Evolutionary conservation across 2,113 vertebrate species (phyloP), one percentile per base, ranked within the genome.

Genomic region (Gasterosteus nipponicus): DNA sequence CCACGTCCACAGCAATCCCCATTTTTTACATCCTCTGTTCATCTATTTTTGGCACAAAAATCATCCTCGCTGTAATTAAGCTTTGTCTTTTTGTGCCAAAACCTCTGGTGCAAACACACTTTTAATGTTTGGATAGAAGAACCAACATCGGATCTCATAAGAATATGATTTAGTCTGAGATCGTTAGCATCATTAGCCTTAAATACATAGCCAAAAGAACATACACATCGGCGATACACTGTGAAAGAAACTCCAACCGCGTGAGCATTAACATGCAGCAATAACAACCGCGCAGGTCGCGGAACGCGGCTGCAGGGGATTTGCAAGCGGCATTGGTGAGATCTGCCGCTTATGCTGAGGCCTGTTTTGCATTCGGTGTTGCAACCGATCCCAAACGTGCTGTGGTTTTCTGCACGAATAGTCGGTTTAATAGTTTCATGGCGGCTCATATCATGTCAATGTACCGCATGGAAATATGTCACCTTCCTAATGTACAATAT

Each of bases 21-120:
- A 35, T 73, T 75, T 81, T 86, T 49, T 73, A 56, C 72, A 63
- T 73, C 77, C 75, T 58, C 49, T 82, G 39, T 77, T 80, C 76
- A 61, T 74, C 64, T 80, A 29, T 81, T 71, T 80, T 59, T 69
- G 46, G 54, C n/a, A 41, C 54, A 77, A 22, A 73, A 80, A 76
- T n/a, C n/a, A 33, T 5, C 64, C 9, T 7, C 5, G 16, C 33
- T 60, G 7, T 19, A 12, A 29, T 29, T 19, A 33, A 61, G 9
- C 56, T 33, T 73, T 29, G 46, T 54, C 4, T 41, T 26, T 57
- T 44, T 44, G 22, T 35, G 19, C 15, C n/a, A 19, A 31, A 29
- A 64, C 47, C 4, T 14, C 18, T n/a, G 19, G 18, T 49, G 18
- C 47, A 57, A 77, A 63, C 29, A 12, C 18, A 57, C 29, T 46